Evolutionary conservation across 2,888 invertebrate genomes (phyloP).

Genomic region (Kryphioiulus occultus): DNA sequence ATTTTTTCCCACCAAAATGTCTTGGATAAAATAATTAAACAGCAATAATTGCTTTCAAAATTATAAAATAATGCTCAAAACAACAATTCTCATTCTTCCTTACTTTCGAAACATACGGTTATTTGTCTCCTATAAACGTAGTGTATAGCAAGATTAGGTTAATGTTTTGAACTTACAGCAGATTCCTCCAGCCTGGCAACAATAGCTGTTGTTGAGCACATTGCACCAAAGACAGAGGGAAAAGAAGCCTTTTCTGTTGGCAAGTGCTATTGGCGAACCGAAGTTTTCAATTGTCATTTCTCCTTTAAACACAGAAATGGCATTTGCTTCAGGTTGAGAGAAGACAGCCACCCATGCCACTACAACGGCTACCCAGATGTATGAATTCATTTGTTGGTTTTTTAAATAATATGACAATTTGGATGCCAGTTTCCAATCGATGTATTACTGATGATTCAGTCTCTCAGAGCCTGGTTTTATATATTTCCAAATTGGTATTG

Average conservation of each 20-base stretch:
- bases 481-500: neutral
- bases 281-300: neutral
- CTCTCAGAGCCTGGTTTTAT: neutral
- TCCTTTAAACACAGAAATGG: neutral
- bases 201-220: conserved; percentile 13
- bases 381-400: neutral
- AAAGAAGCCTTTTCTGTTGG: neutral
- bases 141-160: neutral
- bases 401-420: neutral
- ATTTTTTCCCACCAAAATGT: too few species aligned
- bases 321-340: neutral
- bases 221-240: conserved; percentile 49
- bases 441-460: neutral
- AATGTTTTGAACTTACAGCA: conserved; percentile 46
- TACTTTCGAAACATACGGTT: too few species aligned
- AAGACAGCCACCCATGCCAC: neutral
- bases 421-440: neutral
- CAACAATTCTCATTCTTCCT: too few species aligned
- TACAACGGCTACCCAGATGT: neutral
- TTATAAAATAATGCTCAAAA: too few species aligned
- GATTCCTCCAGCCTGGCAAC: neutral
- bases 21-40: too few species aligned
- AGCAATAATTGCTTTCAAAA: too few species aligned
- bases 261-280: neutral
- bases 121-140: too few species aligned